Base-by-base conservation (phyloP, 2,888 invertebrate genomes). In the Cheilosia soror region DNA sequence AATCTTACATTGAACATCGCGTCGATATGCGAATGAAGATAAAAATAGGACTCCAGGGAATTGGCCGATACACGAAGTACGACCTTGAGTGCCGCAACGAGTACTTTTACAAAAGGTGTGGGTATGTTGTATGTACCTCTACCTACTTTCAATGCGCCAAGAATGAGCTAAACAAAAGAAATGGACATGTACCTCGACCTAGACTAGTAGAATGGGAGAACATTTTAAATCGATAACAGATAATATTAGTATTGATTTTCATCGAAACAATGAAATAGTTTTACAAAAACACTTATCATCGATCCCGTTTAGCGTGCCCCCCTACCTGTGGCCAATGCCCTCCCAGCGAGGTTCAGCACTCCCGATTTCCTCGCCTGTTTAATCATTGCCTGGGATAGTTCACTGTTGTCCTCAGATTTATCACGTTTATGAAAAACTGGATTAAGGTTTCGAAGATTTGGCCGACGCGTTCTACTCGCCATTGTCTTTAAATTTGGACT, bases 291-390 rank as follows among this genome's bases (percentile, higher is more conserved):
- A 29, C 37, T 37, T 2, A 37, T 11, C 11, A 11, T 29, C 13
- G 15, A 27, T 29, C n/a, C 29, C 9, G 27, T 7, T 15, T n/a
- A 13, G 13, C 5, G 20, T 55, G 0, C 40, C 63, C 60, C 60
- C 89, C 89, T 92, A 96, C 98, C 96, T 92, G 94, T 93, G 60
- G 94, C 94, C 88, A 97, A 92, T 88, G 95, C 96, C 90, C 94
- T 94, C 87, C 95, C 95, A 75, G 96, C 95, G 88, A 98, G 93
- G 93, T 96, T 96, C 51, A 98, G 93, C 88, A 95, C 94, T 25
- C 98, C 98, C 87, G 96, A 95, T 90, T 95, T 95, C 89, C 97
- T 94, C 4, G 97, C 97, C 87, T 95, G 94, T 92, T 97, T 96
- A 75, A 98, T 94, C 89, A 97, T 92, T 63, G 94, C 94, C 73